Evolutionary conservation across 2,797 vertebrate genomes (phyloP), one percentile per base, ranked within the genome.

Genomic region (Sandelia bainsii): DNA sequence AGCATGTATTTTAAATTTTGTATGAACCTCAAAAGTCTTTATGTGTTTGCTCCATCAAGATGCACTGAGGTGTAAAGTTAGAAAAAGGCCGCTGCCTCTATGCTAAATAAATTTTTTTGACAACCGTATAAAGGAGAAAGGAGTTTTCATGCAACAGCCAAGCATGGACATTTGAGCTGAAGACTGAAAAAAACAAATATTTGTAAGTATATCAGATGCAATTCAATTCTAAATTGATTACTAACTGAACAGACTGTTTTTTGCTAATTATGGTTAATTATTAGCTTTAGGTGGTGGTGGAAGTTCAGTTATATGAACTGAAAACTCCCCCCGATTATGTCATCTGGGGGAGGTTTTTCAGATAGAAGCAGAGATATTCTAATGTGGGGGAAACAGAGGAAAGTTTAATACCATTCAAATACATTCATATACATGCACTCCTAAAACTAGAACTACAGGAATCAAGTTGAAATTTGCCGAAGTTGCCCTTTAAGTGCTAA

Each of bases 1-100:
- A 23, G 27, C 44, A 4, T 52, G 62, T 67, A 62, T 17, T 77
- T 20, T 75, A 29, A 54, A 86, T 80, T 57, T 79, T 76, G 8
- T 25, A 84, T 61, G 42, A 75, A 45, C 32, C 58, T 73, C n/a
- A 17, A 13, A 56, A 29, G 62, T 53, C 19, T 74, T 74, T 57
- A 20, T 3, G 37, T 19, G 37, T 34, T 22, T 4, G 14, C 10
- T 20, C 50, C 19, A 40, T 83, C 58, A 22, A 37, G 54, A 77
- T 9, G 40, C 50, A 66, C 20, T 34, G 59, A 69, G 42, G 68
- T 67, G 81, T 63, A 50, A 71, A 61, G 71, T 25, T 14, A 22
- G 42, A 61, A 25, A 32, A 0, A 25, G 16, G 17, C 64, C 29
- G 37, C 66, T 45, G 37, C 46, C 16, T 44, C 70, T 0, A 23